phyloP scores from a whole-genome alignment of 2,113 vertebrate species.

The Phalacrocorax brasilianus region DNA sequence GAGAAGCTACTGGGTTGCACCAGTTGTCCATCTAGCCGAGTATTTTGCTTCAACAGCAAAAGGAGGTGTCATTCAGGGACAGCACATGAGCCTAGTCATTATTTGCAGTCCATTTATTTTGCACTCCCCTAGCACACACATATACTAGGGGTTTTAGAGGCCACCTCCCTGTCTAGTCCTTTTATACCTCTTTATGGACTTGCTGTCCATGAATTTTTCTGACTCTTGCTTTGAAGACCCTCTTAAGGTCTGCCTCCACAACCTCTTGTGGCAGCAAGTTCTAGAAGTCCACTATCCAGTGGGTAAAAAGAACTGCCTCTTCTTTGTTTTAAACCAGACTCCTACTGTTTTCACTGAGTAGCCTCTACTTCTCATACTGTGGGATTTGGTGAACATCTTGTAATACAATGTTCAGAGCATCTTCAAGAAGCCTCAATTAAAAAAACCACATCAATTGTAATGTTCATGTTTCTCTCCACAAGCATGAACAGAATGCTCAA shows the following conservation, averaged over 20 bases:
- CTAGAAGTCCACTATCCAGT: background rate
- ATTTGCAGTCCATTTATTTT: background rate
- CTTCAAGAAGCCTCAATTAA: background rate
- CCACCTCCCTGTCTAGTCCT: background rate
- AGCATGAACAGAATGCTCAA: background rate
- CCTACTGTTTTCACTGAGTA: background rate
- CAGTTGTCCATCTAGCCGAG: background rate
- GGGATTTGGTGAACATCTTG: background rate
- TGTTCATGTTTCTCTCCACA: background rate
- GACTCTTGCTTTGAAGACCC: background rate
- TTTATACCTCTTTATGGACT: background rate
- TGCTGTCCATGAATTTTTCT: background rate
- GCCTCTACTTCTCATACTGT: background rate
- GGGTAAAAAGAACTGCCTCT: background rate
- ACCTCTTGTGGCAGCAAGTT: background rate
- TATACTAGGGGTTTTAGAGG: background rate
- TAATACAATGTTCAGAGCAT: background rate
- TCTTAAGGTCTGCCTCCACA: background rate
- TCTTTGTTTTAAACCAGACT: background rate
- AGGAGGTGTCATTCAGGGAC: background rate
- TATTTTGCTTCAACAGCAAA: background rate
- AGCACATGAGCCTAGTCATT: background rate
- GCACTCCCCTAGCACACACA: background rate
- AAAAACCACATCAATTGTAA: background rate
- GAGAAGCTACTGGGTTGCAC: background rate